phyloP scores from a whole-genome alignment of 2,113 vertebrate species.

The Sarotherodon lohbergeri region DNA sequence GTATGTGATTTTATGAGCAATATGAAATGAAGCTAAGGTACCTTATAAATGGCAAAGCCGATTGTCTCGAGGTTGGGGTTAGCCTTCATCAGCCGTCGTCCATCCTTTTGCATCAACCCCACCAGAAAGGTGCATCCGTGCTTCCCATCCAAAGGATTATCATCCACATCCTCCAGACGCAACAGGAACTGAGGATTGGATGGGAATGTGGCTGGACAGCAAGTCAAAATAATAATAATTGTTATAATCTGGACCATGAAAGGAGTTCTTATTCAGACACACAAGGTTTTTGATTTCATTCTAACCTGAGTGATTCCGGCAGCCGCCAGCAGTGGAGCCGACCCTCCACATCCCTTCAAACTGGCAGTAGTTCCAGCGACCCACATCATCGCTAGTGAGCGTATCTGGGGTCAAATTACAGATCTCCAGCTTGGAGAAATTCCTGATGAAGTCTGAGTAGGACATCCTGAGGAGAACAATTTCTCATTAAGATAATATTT shows the following conservation, averaged over 20 bases:
- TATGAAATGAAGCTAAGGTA: background rate
- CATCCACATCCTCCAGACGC: constrained; percentile 66
- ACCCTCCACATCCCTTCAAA: constrained; percentile 77
- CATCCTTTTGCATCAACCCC: constrained; percentile 73
- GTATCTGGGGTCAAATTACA: constrained; percentile 83
- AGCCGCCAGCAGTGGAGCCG: constrained; percentile 78
- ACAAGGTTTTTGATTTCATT: background rate
- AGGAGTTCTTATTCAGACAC: background rate
- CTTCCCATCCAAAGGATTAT: constrained; percentile 50
- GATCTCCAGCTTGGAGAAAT: constrained; percentile 83
- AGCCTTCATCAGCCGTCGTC: constrained; percentile 15
- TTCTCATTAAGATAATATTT: background rate
- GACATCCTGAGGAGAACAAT: constrained; percentile 78
- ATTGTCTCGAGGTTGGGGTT: constrained; percentile 45
- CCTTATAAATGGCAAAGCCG: constrained; percentile 70
- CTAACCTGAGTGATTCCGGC: constrained; percentile 64
- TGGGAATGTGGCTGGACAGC: constrained; percentile 64
- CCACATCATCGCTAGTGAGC: constrained; percentile 53
- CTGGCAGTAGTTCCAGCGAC: constrained; percentile 75
- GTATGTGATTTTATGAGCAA: background rate
- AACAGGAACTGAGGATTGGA: constrained; percentile 75
- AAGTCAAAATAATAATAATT: background rate
- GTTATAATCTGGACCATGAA: background rate
- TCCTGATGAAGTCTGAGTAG: constrained; percentile 77
- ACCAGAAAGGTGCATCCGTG: constrained; percentile 71